Percentiles rank a stretch among this genome's conserved stretches.
phyloP scores from a whole-genome alignment of 2,113 vertebrate species.

The Sylvietta virens region DNA sequence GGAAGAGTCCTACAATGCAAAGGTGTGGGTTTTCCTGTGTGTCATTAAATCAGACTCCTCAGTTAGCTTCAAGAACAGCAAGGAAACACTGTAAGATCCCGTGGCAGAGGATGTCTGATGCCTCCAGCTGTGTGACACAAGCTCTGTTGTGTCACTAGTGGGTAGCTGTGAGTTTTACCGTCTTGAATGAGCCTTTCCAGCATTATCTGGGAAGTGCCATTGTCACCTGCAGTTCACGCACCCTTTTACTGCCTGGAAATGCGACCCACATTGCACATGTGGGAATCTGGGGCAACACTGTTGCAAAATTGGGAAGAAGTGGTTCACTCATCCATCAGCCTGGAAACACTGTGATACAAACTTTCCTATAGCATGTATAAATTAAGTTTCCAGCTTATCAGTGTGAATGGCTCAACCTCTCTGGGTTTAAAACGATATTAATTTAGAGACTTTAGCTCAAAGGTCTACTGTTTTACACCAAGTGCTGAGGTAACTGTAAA shows the following conservation, averaged over 20 bases:
- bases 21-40: not conserved
- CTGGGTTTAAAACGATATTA: not conserved
- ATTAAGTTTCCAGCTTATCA: not conserved
- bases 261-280: not conserved
- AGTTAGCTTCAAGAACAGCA: not conserved
- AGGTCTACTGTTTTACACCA: not conserved
- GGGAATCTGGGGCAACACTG: not conserved
- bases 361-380: not conserved
- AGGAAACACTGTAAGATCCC: not conserved
- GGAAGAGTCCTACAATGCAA: not conserved
- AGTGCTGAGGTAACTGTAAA: not conserved
- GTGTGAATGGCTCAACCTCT: not conserved
- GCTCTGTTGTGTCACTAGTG: not conserved
- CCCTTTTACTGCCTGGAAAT: rapidly evolving
- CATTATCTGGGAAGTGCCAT: not conserved
- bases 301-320: not conserved
- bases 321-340: not conserved
- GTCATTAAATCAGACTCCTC: not conserved
- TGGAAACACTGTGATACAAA: not conserved
- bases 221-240: not conserved
- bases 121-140: not conserved
- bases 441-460: not conserved
- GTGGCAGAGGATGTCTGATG: not conserved
- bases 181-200: not conserved
- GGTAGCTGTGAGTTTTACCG: not conserved